phyloP scores from a whole-genome alignment of 2,113 vertebrate species.

The Sprattus sprattus region DNA sequence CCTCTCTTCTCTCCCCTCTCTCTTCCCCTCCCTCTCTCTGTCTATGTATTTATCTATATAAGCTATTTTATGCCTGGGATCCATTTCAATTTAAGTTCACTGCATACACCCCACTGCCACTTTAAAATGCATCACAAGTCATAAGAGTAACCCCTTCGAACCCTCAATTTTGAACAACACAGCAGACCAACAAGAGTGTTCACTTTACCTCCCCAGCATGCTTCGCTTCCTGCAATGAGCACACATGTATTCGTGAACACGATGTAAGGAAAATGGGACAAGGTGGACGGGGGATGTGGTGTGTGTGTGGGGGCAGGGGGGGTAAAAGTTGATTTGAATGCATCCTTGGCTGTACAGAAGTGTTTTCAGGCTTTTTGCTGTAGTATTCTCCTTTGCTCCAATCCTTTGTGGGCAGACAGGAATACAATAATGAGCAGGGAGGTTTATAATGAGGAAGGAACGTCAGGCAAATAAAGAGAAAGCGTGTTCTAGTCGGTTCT shows the following conservation, averaged over 20 bases:
- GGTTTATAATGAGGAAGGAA: slow-evolving; percentile 3
- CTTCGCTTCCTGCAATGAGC: no score
- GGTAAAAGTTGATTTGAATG: not conserved
- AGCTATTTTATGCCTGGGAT: not conserved
- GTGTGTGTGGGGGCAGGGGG: no score
- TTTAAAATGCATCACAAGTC: not conserved
- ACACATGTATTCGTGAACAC: not conserved
- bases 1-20: no score
- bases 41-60: no score
- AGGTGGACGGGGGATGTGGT: not conserved
- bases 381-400: not conserved
- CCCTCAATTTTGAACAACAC: not conserved
- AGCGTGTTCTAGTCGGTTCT: not conserved
- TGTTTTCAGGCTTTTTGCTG: not conserved
- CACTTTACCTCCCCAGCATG: not conserved
- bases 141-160: not conserved
- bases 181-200: not conserved
- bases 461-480: not conserved
- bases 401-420: not conserved
- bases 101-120: not conserved
- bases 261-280: not conserved
- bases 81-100: not conserved
- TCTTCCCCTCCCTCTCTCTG: no score
- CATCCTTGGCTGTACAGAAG: not conserved
- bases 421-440: not conserved